A percentile compares a stretch with the other conserved stretches of the same genome.
Evolutionary conservation across 2,113 vertebrate genomes (phyloP).

Genomic region (Scalopus aquaticus): DNA sequence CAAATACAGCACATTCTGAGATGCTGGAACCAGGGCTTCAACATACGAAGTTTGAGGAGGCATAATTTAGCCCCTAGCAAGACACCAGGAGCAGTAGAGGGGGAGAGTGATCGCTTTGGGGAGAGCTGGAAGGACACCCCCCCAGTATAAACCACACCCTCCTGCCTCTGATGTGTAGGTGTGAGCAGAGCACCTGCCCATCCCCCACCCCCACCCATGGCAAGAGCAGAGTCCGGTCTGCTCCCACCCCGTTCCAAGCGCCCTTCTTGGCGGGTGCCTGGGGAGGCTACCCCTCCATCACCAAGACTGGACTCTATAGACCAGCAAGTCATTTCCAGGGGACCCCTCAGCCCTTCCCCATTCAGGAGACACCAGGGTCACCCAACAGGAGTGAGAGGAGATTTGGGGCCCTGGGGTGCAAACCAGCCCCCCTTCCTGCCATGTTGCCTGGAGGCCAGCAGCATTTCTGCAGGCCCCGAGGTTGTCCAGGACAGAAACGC

Average conservation of each 20-base stretch:
- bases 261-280: not conserved
- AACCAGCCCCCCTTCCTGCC: not conserved
- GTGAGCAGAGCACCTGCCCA: not conserved
- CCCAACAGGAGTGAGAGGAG: rapidly evolving
- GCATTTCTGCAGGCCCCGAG: not conserved
- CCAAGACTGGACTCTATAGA: not conserved
- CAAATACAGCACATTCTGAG: not conserved
- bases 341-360: not conserved
- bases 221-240: rapidly evolving
- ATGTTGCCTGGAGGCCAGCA: rapidly evolving
- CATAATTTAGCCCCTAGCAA: rapidly evolving
- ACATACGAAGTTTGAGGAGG: not conserved
- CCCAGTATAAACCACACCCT: too few relatives aligned
- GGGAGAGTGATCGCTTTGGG: not conserved
- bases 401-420: not conserved
- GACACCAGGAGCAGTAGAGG: not conserved
- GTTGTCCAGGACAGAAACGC: too few relatives aligned
- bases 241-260: not conserved
- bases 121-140: rapidly evolving
- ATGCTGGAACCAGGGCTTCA: not conserved
- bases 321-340: not conserved
- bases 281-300: not conserved
- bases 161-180: not conserved
- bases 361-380: rapidly evolving
- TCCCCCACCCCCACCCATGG: rapidly evolving